These are phyloP conservation scores for Synergus umbraculus DNA, from an alignment of 2,888 invertebrate species.

Conservation along the genomic window DNA sequence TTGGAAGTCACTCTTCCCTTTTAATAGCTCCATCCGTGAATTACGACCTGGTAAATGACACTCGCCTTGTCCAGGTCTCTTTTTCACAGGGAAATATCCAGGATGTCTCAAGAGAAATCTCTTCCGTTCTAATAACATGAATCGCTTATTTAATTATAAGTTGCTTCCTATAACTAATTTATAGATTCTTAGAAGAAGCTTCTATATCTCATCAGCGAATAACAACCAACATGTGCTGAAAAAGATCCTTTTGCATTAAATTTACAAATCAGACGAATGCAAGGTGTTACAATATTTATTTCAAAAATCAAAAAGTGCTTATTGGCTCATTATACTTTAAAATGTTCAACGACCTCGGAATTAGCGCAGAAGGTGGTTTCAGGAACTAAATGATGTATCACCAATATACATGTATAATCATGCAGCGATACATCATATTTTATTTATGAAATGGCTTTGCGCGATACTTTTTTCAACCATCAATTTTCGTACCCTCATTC, in stretches of 20 bases:
- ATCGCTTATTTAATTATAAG: neutral
- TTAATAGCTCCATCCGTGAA: constrained; percentile 66
- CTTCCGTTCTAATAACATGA: neutral
- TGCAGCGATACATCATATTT: neutral
- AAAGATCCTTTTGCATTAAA: neutral
- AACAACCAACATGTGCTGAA: neutral
- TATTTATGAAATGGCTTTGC: constrained; percentile 13
- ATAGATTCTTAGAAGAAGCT: neutral
- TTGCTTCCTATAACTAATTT: neutral
- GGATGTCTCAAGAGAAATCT: neutral
- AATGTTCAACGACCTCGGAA: neutral
- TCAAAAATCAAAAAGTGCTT: neutral
- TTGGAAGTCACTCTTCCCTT: constrained; percentile 49
- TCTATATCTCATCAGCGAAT: neutral
- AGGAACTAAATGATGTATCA: constrained; percentile 10
- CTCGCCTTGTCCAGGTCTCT: neutral
- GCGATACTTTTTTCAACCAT: neutral
- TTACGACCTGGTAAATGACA: constrained; percentile 47
- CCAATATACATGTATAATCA: neutral
- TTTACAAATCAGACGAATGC: no score
- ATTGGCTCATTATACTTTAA: neutral
- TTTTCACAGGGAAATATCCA: neutral
- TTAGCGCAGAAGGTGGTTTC: neutral
- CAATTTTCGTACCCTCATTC: neutral
- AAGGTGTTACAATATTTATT: neutral